A percentile compares a stretch with the other conserved stretches of the same genome.
These are phyloP conservation scores for Ceratoteleas bidentatus DNA, from an alignment of 1,140 invertebrate species.

Conservation along the genomic window DNA sequence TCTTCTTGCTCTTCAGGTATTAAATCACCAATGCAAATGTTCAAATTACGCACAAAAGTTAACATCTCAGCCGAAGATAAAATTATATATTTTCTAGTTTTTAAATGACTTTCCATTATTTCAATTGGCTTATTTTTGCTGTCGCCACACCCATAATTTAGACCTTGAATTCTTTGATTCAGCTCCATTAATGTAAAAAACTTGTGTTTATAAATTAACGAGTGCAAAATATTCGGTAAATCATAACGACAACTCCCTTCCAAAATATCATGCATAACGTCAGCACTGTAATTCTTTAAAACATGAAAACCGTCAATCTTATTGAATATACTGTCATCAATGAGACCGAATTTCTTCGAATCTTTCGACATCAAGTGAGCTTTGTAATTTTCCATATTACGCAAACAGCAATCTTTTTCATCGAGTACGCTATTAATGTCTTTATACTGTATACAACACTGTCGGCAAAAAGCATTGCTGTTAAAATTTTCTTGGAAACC, in stretches of 20 bases:
- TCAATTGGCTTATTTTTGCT: conserved; percentile 44
- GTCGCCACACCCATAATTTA: conserved; percentile 44
- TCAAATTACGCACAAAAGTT: conserved; percentile 48
- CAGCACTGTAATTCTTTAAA: conserved; percentile 72
- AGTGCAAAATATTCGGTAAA: conserved; percentile 68
- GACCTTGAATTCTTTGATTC: conserved; percentile 60
- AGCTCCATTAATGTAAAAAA: conserved; percentile 67
- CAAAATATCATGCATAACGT: conserved; percentile 77
- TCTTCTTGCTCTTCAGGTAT: conserved; percentile 48
- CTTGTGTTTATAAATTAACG: conserved; percentile 58
- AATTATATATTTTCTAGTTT: conserved; percentile 53
- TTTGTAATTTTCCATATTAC: conserved; percentile 43
- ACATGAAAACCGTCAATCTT: conserved; percentile 72
- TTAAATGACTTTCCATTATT: conserved; percentile 40
- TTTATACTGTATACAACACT: conserved; percentile 34
- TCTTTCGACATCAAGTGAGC: conserved; percentile 26
- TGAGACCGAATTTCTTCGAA: conserved; percentile 65
- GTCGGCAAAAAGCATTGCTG: conserved; percentile 38
- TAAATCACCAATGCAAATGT: conserved; percentile 50
- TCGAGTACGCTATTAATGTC: conserved; percentile 23
- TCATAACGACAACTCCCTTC: conserved; percentile 76
- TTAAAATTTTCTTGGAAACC: conserved; percentile 45
- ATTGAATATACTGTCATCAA: conserved; percentile 73
- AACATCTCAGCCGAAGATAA: conserved; percentile 48
- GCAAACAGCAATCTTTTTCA: conserved; percentile 27